Evolutionary conservation across 92 coral and sea anemone genomes (phyloP), one percentile per base, ranked within the genome.

Genomic region (Chrysogorgia sp.): DNA sequence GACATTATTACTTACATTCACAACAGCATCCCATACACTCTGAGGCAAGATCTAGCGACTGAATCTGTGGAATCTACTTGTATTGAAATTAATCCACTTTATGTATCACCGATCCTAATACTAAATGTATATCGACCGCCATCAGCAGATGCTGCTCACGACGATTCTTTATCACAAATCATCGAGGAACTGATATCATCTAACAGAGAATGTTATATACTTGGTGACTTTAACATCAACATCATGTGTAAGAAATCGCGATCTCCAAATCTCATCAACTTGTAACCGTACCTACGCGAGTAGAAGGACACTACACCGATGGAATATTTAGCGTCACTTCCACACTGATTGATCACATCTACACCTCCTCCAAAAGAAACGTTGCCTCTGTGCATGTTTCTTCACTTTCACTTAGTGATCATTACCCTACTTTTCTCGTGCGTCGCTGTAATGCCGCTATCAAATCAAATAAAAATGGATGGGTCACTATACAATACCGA

Each of bases 341-440:
- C 29, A 65, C 85, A 12, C 79, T 81, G 10, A 81, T 71, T 52
- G 80, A 71, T 37, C 85, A 81, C 40, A 58, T 71, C 45, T 81
- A 70, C 77, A 23, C 59, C 21, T 33, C 32, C 12, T 17, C 34
- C 31, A 47, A 40, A 69, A 40, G 65, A n/a, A 55, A 81, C 40
- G 58, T 59, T 67, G 79, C 79, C 35, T 29, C 48, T 49, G 33
- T 68, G 28, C 78, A 67, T 56, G 78, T 55, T 6, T 52, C 79
- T 19, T 34, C 37, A 34, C n/a, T 68, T 22, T 35, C 79, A 3
- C 50, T 71, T 34, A 81, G 78, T 67, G 84, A 67, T 43, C 84
- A 68, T 40, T 80, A 50, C 37, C 78, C 68, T 25, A 26, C 55
- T 7, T 33, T 43, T 5, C 34, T 64, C 23, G 74, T 35, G 0